Evolutionary conservation across 2,113 vertebrate species (phyloP), one percentile per base, ranked within the genome.

Genomic region (Zingel zingel): DNA sequence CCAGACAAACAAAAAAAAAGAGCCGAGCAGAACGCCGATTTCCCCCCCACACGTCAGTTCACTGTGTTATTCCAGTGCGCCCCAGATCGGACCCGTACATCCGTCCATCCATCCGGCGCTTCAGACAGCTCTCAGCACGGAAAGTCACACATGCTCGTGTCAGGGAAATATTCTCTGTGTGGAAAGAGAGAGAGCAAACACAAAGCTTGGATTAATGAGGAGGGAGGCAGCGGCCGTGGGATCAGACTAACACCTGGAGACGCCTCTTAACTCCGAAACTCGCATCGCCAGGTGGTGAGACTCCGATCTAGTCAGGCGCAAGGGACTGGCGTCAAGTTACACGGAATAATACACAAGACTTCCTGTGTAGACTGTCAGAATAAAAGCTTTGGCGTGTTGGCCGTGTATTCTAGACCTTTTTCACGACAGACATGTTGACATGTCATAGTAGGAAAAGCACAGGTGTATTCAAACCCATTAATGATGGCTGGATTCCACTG

Each of bases 51-150:
- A 6, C 6, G 67, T 81, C 73, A 85, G 63, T 92, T 94, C 83
- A 91, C 74, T 54, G 84, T 81, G 39, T 84, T 86, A 92, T 89
- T 91, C 92, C 92, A 81, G 69, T 62, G 86, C 91, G 89, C 78
- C 80, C 82, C 79, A 58, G 77, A 78, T 75, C 79, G 84, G 70
- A 70, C 80, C 67, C 86, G 71, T 79, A 72, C 81, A 73, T 81
- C 77, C 72, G 74, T 84, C 79, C 67, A 72, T 43, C 79, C 67
- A 58, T 73, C 83, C 79, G 64, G 64, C 79, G 88, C 48, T 63
- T 84, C 85, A 85, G 77, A 64, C 69, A 61, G 86, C 82, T 54
- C 74, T 85, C 30, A 68, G 43, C 68, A 64, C 64, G 39, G 67
- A 62, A 33, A 86, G 88, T 87, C 85, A 84, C 78, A 67, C 89